phyloP scores from a whole-genome alignment of 2,888 invertebrate species.

The Pyrrhia umbra region DNA sequence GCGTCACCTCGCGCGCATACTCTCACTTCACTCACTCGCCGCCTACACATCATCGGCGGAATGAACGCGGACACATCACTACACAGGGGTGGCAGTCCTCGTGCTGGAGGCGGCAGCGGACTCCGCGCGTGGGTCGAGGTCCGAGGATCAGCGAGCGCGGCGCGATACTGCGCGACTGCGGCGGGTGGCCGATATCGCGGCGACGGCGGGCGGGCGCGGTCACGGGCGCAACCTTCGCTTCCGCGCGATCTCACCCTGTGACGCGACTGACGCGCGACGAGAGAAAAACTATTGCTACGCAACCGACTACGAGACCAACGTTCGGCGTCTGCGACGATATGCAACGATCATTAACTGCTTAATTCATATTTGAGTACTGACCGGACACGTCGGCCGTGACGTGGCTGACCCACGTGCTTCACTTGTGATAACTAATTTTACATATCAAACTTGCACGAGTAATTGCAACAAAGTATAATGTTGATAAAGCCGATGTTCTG shows the following conservation, averaged over 20 bases:
- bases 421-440: constrained; percentile 52
- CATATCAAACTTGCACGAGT: constrained; percentile 54
- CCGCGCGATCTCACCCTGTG: constrained; percentile 85
- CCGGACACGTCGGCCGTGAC: constrained; percentile 50
- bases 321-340: constrained; percentile 65
- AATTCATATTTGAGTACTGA: constrained; percentile 55
- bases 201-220: constrained; percentile 84
- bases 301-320: constrained; percentile 67
- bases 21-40: constrained; percentile 82
- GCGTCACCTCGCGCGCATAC: constrained; percentile 78
- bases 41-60: constrained; percentile 81
- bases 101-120: constrained; percentile 62
- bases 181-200: constrained; percentile 74
- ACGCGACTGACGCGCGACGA: constrained; percentile 67
- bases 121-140: constrained; percentile 72
- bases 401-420: constrained; percentile 54
- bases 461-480: constrained; percentile 58
- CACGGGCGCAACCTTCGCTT: constrained; percentile 89
- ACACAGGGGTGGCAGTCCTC: constrained; percentile 65
- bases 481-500: constrained; percentile 59
- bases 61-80: constrained; percentile 81
- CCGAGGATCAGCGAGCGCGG: constrained; percentile 84
- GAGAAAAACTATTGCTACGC: constrained; percentile 71
- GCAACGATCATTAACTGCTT: constrained; percentile 54
- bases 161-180: constrained; percentile 82